Conservation (phyloP, 2,888 invertebrate genomes). For the Caenorhabditis parvicauda region DNA sequence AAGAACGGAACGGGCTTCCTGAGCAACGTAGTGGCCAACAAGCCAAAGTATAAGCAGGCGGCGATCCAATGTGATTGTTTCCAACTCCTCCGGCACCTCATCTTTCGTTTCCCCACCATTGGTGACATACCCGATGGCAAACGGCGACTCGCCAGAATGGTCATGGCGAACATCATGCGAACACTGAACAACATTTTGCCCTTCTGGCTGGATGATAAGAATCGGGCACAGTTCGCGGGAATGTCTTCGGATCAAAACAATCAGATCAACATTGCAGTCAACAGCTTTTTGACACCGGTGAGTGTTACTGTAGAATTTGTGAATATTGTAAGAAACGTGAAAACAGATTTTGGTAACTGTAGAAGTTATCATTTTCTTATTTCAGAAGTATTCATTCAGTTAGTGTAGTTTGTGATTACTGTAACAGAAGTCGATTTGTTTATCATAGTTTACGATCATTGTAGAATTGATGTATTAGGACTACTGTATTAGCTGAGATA, state of each 20-base stretch:
- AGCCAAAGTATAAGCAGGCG: constrained; percentile 9
- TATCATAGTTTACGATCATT: no score
- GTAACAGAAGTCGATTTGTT: no score
- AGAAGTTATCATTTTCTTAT: no score
- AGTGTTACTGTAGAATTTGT: neutral
- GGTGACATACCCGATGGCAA: neutral
- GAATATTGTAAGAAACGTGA: no score
- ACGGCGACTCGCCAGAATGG: constrained; percentile 2
- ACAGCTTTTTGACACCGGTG: constrained; percentile 8
- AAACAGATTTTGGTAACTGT: no score
- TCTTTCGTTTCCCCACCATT: neutral
- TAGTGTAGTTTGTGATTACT: no score
- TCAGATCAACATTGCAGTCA: neutral
- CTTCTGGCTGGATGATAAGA: constrained; percentile 9
- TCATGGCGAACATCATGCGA: constrained; percentile 14
- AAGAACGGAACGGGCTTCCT: constrained; percentile 20
- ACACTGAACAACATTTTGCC: constrained; percentile 20
- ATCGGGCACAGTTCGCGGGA: no score
- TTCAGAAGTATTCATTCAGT: no score
- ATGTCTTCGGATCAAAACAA: no score
- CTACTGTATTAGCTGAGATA: no score
- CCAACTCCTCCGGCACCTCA: constrained; percentile 2
- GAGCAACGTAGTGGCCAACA: constrained; percentile 18
- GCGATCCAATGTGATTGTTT: constrained; percentile 3
- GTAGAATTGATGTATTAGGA: no score